Evolutionary conservation across 2,113 vertebrate genomes (phyloP).

Genomic region (Bungarus multicinctus): DNA sequence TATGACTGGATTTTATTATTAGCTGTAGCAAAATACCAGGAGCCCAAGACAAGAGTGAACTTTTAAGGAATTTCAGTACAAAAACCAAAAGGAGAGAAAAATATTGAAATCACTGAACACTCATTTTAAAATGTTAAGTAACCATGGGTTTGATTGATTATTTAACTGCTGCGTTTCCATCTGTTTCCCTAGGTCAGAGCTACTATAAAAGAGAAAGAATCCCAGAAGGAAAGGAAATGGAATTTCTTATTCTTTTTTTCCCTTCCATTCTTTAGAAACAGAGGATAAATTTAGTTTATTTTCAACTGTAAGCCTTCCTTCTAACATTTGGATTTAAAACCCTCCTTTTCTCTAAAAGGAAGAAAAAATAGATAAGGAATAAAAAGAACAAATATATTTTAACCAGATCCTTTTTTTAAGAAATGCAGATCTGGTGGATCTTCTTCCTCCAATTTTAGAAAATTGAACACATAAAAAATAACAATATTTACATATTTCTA

Average conservation of each 20-base stretch:
- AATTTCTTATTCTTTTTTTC: not conserved
- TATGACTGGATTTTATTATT: not conserved
- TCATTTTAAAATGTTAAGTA: not conserved
- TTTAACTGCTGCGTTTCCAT: not conserved
- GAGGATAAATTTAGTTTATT: not conserved
- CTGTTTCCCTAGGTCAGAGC: not conserved
- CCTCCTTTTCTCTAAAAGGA: not conserved
- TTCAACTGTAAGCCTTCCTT: not conserved
- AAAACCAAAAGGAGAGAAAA: not conserved
- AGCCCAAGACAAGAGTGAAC: not conserved
- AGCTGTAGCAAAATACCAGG: not conserved
- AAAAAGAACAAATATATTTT: not conserved
- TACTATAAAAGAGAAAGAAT: not conserved
- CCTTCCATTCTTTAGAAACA: not conserved
- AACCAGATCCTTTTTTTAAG: not conserved
- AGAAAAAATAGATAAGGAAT: not conserved
- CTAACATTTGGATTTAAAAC: not conserved
- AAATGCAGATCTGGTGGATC: not conserved
- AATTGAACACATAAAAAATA: not conserved
- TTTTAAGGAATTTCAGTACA: not conserved
- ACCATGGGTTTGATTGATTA: not conserved
- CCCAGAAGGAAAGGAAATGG: not conserved
- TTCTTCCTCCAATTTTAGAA: not conserved
- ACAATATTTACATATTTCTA: not conserved
- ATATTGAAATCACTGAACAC: not conserved